Evolutionary conservation across 1,140 invertebrate genomes (phyloP).

Genomic region (Conus betulinus): DNA sequence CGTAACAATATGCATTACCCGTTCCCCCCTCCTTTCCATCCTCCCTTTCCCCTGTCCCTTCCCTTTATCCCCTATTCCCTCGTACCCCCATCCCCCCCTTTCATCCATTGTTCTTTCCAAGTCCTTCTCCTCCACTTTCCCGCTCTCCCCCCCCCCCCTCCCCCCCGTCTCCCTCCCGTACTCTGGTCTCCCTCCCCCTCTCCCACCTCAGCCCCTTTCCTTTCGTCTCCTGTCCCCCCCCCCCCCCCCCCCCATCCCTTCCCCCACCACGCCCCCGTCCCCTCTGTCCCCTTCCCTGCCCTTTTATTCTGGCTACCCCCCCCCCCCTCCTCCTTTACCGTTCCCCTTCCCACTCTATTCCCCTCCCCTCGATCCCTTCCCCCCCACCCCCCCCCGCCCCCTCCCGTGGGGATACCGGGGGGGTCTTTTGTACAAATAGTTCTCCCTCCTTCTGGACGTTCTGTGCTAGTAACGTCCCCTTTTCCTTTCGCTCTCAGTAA

Average conservation of each 20-base stretch:
- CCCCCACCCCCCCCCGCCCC: no score
- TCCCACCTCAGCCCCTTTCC: not conserved
- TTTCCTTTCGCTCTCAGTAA: no score
- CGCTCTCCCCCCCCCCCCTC: not conserved
- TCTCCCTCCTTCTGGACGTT: no score
- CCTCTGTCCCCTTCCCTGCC: not conserved
- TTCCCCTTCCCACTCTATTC: no score
- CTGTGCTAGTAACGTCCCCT: no score
- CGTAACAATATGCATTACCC: not conserved
- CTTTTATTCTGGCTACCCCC: no score
- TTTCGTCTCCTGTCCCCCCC: constrained; percentile 33
- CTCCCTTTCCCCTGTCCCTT: not conserved
- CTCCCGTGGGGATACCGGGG: no score
- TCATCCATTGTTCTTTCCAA: not conserved
- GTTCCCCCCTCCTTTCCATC: not conserved
- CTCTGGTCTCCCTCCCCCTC: constrained; percentile 22
- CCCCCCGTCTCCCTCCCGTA: constrained; percentile 3
- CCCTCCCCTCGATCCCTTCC: no score
- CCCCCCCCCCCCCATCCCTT: not conserved
- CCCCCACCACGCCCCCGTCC: not conserved
- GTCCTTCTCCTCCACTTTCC: not conserved
- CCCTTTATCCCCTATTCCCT: not conserved
- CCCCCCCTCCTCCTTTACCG: not conserved
- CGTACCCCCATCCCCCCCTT: not conserved
- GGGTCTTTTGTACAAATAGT: no score